Evolutionary conservation across 2,888 invertebrate genomes (phyloP).

Genomic region (Netelia melanura): DNA sequence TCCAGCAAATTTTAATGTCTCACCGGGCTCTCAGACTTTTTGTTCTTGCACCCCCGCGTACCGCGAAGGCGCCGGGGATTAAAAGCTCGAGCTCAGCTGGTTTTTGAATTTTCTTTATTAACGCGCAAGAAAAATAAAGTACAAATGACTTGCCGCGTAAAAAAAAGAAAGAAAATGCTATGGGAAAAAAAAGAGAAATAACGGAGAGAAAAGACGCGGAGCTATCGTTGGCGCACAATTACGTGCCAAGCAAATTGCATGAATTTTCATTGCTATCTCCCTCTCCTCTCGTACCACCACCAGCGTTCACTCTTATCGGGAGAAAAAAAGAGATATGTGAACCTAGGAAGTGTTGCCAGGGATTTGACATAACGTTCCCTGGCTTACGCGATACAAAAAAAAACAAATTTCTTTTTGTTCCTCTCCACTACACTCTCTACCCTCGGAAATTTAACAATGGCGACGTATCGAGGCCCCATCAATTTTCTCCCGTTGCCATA

Average conservation of each 20-base stretch:
- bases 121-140: conserved; percentile 58
- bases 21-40: conserved; percentile 47
- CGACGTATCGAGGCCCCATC: not conserved
- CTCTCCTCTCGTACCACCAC: not conserved
- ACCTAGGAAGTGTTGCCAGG: not conserved
- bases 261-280: conserved; percentile 54
- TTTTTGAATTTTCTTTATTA: conserved; percentile 66
- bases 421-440: not conserved
- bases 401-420: conserved; percentile 6
- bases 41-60: conserved; percentile 31
- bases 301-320: conserved; percentile 1
- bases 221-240: conserved; percentile 47
- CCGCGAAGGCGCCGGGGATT: conserved; percentile 48
- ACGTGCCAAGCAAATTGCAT: conserved; percentile 58
- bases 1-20: conserved; percentile 60
- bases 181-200: not conserved
- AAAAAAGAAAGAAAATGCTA: not conserved
- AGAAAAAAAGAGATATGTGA: conserved; percentile 1
- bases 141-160: conserved; percentile 17
- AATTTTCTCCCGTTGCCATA: not conserved
- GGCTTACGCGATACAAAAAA: not conserved
- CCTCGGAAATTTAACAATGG: not conserved
- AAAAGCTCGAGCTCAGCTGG: conserved; percentile 56
- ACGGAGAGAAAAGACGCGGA: not conserved
- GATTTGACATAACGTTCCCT: not conserved